phyloP scores from a whole-genome alignment of 2,797 vertebrate species.

The Pipistrellus nathusii region DNA sequence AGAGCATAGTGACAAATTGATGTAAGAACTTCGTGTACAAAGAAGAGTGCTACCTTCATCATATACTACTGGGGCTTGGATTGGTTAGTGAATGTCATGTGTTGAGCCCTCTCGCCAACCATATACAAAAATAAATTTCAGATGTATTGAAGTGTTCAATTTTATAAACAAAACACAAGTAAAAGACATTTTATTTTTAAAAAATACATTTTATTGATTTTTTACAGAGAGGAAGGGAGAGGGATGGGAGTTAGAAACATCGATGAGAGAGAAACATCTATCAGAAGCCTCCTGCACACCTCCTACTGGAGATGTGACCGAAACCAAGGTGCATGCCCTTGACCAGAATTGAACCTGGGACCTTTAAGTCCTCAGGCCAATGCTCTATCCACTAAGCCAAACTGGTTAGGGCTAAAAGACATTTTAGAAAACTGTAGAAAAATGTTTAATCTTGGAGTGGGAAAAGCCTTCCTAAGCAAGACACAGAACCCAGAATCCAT shows the following conservation, averaged over 20 bases:
- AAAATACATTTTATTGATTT: too few species aligned
- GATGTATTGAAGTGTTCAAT: not conserved
- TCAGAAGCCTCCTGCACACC: too few species aligned
- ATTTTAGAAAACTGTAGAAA: not conserved
- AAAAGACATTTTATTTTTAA: too few species aligned
- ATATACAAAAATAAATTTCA: not conserved
- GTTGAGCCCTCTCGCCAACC: not conserved
- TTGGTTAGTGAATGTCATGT: not conserved
- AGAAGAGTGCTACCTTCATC: not conserved
- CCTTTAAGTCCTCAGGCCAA: too few species aligned
- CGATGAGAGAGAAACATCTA: too few species aligned
- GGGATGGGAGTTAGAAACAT: too few species aligned
- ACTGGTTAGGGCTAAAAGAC: not conserved
- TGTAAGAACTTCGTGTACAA: not conserved
- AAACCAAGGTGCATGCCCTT: too few species aligned
- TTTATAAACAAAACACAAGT: constrained; percentile 10
- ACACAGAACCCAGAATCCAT: not conserved
- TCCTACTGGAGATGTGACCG: too few species aligned
- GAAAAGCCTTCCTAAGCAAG: not conserved
- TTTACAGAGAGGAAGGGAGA: too few species aligned
- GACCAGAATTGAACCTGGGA: too few species aligned
- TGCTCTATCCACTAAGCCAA: too few species aligned
- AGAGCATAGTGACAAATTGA: not conserved
- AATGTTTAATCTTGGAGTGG: not conserved
- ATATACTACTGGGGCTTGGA: not conserved